Evolutionary conservation across 2,797 vertebrate genomes (phyloP), one percentile per base, ranked within the genome.

Genomic region (Clarias pachynema): DNA sequence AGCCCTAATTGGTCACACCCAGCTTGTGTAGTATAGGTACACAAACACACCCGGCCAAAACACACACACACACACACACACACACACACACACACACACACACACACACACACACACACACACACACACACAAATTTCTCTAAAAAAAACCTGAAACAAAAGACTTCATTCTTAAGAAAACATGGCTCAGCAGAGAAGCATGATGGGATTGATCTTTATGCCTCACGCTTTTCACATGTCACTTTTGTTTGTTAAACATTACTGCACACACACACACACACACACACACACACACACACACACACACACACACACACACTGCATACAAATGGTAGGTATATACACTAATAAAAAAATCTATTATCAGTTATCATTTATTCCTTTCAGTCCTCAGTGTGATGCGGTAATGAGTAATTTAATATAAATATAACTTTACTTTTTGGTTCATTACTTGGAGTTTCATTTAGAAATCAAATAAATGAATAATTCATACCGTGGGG

Each of bases 1-100:
- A 31, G 65, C 24, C 53, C 34, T n/a, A 92, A 93, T 94, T 93
- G 93, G 93, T 94, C 93, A 94, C 93, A 94, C 91, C 87, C 91
- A 62, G 91, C 94, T 92, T 93, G 91, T 24, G 16, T 65, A 37
- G 15, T 91, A 87, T 91, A 89, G 84, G 91, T 90, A 94, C 91
- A 92, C 92, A 95, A 92, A 92, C 89, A 91, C 92, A 44, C 94
- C 93, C 88, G 88, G 92, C 90, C 92, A 93, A 53, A 34, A 34
- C 34, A 34, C 34, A 34, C 34, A 34, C 34, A 34, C 34, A 34
- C 34, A 34, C 34, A 34, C 34, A 34, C 34, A 34, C 34, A 34
- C 31, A 34, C 31, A 34, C 31, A 34, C 53, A 40, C 66, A 77
- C 53, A 81, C 63, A 65, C 75, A 62, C 44, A 77, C 81, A 86